Evolutionary conservation across 2,888 invertebrate genomes (phyloP), one percentile per base, ranked within the genome.

Genomic region (Diaprepes abbreviatus): DNA sequence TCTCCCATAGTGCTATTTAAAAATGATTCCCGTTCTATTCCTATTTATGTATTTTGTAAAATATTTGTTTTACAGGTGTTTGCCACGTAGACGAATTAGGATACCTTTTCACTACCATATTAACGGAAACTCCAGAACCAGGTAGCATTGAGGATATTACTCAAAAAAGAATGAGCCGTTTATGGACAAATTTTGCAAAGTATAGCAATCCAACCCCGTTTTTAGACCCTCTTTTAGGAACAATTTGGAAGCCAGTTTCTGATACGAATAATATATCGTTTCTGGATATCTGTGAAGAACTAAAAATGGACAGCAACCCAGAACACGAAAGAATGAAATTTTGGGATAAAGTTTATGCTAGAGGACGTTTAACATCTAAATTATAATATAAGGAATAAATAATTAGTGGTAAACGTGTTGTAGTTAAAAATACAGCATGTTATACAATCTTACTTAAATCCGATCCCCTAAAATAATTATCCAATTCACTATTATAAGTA

Each of bases 131-230:
- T 16, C 73, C 77, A 10, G 45, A 59, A 10, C 54, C 62, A 4
- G 76, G 74, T 0, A 78, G 77, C 40, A 64, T 71, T 5, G 81
- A 82, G 65, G 81, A 81, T 14, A 67, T 68, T 45, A 73, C 75
- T 16, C 76, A 80, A 17, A 73, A 76, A 45, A 75, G 78, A 65
- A 77, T 82, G 63, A 75, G 78, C 2, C 79, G 77, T 70, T 43
- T 81, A 38, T 83, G 82, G 82, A 76, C 82, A 0, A 81, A 80
- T 73, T 83, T 83, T 72, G 80, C 81, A 3, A 78, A 75, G 73
- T 76, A 64, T 45, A 79, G 80, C 5, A 75, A 79, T 66, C 81
- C 81, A 2, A 80, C 79, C n/a, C 79, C 80, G 0, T 65, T 73
- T 38, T 12, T 33, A 7, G 66, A 80, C 57, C 71, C 75, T 7